Conservation (phyloP, 2,888 invertebrate species). For the Colletes collaris region DNA sequence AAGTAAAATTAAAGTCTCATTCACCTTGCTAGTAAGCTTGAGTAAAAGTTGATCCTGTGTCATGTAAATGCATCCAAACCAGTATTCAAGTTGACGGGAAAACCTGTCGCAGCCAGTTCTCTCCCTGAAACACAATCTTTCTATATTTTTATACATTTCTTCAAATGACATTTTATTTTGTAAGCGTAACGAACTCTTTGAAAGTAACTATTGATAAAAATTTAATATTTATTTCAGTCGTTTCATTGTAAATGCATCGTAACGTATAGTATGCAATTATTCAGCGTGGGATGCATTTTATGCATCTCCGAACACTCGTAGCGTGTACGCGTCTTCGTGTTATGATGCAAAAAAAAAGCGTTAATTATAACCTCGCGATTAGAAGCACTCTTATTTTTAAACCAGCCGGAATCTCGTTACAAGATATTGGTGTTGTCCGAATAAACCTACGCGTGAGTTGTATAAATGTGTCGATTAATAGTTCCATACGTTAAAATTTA, state of each 20-base stretch:
- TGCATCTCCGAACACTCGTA: constrained; percentile 65
- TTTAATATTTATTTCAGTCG: neutral
- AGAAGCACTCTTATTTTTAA: constrained; percentile 68
- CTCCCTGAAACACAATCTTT: neutral
- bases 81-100: neutral
- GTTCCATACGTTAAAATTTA: constrained; percentile 25
- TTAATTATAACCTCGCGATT: constrained; percentile 75
- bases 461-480: constrained; percentile 11
- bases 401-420: constrained; percentile 42
- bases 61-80: neutral
- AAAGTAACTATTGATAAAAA: neutral
- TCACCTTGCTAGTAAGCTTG: neutral
- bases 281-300: constrained; percentile 68
- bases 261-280: constrained; percentile 5
- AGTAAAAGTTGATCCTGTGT: neutral
- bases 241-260: constrained; percentile 17
- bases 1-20: neutral
- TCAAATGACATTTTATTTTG: neutral
- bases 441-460: constrained; percentile 53
- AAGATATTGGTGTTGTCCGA: constrained; percentile 34
- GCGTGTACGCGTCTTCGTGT: constrained; percentile 59
- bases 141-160: neutral
- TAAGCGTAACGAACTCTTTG: neutral
- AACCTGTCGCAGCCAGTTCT: neutral
- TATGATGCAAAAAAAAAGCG: constrained; percentile 69